A percentile compares a stretch with the other conserved stretches of the same genome.
Evolutionary conservation across 2,113 vertebrate genomes (phyloP).

Genomic region (Condylura cristata): DNA sequence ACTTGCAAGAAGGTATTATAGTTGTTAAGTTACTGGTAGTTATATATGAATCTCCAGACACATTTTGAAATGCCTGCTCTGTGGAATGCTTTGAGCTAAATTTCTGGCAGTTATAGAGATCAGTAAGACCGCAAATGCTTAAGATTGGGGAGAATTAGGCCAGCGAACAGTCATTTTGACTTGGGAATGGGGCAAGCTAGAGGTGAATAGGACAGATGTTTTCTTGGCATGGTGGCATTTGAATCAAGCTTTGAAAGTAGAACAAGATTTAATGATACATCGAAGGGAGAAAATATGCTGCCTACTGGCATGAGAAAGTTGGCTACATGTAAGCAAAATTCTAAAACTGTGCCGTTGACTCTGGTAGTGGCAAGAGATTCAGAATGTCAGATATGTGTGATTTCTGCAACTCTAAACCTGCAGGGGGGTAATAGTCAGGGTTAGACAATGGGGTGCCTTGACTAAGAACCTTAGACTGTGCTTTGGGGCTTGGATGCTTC

Average conservation of each 20-base stretch:
- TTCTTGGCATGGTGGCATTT: background rate
- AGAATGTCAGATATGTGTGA: background rate
- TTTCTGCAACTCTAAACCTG: background rate
- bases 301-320: background rate
- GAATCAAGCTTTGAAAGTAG: background rate
- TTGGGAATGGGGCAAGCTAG: background rate
- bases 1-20: background rate
- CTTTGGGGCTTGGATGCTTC: background rate
- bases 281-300: background rate
- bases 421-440: background rate
- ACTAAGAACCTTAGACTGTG: background rate
- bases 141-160: background rate
- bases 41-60: background rate
- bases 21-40: background rate
- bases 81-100: background rate
- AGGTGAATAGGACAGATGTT: background rate
- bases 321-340: background rate
- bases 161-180: background rate
- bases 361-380: background rate
- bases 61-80: background rate
- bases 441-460: background rate
- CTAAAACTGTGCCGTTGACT: background rate
- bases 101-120: background rate
- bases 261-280: background rate
- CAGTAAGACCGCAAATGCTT: too few relatives aligned